Conservation (phyloP, 2,888 invertebrate genomes). For the Andricus quercusramuli region DNA sequence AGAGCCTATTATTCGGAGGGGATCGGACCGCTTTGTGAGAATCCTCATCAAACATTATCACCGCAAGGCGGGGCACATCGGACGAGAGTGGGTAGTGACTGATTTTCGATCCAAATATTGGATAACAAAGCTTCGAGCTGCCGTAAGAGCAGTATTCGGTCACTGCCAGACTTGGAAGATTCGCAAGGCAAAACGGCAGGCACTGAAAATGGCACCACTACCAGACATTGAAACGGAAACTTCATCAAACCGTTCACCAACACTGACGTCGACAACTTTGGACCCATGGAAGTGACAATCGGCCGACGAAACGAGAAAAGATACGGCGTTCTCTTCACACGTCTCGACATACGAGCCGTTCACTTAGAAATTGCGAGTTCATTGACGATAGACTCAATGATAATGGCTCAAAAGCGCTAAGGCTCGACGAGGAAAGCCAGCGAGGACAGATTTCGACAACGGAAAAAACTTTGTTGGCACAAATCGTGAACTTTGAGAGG, state of each 20-base stretch:
- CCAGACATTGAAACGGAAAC: neutral
- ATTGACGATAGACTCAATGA: neutral
- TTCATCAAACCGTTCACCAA: neutral
- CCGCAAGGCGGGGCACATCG: neutral
- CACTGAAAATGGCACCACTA: neutral
- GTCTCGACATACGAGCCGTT: neutral
- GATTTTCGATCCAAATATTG: neutral
- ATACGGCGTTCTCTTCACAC: neutral
- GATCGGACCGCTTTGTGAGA: neutral
- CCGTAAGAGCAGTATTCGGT: neutral
- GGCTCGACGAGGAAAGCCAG: slow-evolving; percentile 44
- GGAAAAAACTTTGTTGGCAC: slow-evolving; percentile 45
- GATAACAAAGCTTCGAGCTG: neutral
- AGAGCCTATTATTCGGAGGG: neutral
- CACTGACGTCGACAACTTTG: neutral
- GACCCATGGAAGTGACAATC: too few relatives aligned
- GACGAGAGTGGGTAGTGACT: neutral
- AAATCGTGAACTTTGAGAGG: neutral
- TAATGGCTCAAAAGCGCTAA: slow-evolving; percentile 37
- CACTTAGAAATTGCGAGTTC: neutral
- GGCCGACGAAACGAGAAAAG: too few relatives aligned
- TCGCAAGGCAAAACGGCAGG: neutral
- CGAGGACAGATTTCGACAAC: slow-evolving; percentile 41
- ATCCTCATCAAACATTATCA: neutral
- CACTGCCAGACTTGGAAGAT: neutral